Conservation (phyloP, 2,797 vertebrate genomes). For the Dipus sagitta region DNA sequence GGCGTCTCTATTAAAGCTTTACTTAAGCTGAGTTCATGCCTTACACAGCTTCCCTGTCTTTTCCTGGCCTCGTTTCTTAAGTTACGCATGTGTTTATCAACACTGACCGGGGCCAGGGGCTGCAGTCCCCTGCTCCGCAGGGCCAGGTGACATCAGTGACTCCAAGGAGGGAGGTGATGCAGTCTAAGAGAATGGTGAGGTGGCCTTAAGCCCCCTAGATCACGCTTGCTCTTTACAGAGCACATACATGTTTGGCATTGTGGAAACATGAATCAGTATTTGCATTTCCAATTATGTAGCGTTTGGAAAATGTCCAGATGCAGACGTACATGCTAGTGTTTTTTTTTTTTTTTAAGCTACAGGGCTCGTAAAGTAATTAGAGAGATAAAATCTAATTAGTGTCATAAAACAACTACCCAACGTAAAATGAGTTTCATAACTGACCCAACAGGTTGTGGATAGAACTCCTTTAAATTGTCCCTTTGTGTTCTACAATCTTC, state of each 20-base stretch:
- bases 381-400: slow-evolving; percentile 10
- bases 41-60: slow-evolving; percentile 35
- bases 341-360: neutral
- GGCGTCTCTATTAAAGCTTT: slow-evolving; percentile 66
- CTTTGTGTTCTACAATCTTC: neutral
- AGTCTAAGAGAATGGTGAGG: too few relatives aligned
- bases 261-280: slow-evolving; percentile 47
- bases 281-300: slow-evolving; percentile 41
- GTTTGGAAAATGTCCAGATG: slow-evolving; percentile 73
- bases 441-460: slow-evolving; percentile 25
- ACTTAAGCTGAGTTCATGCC: slow-evolving; percentile 61
- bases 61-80: slow-evolving; percentile 70
- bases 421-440: slow-evolving; percentile 39
- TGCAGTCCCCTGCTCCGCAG: slow-evolving; percentile 60
- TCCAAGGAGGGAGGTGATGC: too few relatives aligned
- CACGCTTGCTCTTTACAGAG: neutral
- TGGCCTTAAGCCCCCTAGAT: too few relatives aligned
- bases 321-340: neutral
- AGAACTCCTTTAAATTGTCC: slow-evolving; percentile 58
- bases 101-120: slow-evolving; percentile 42
- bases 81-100: slow-evolving; percentile 66
- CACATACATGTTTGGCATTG: neutral
- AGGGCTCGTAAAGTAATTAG: slow-evolving; percentile 58
- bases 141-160: slow-evolving; percentile 54
- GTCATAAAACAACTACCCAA: slow-evolving; percentile 45